Conservation (phyloP, 2,888 invertebrate genomes). For the Pantelozetes paolii region DNA sequence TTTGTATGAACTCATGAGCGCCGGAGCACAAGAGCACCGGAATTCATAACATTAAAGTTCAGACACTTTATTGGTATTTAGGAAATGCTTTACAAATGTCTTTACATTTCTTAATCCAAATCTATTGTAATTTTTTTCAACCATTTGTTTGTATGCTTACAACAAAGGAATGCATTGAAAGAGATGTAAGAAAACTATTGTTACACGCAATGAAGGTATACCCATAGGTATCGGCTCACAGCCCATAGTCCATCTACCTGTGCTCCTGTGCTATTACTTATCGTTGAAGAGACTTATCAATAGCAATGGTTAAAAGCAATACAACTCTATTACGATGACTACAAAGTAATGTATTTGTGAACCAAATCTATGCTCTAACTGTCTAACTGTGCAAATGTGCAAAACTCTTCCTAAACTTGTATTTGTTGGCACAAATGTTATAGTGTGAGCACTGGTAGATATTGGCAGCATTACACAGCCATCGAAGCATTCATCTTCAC, state of each 20-base stretch:
- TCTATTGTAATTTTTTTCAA: background rate
- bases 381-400: too few relatives aligned
- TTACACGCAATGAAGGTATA: background rate
- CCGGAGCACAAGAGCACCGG: background rate
- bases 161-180: constrained; percentile 1
- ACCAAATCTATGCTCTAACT: background rate
- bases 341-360: background rate
- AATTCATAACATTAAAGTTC: background rate
- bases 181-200: constrained; percentile 4
- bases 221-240: background rate
- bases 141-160: background rate
- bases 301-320: background rate
- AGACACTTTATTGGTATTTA: constrained; percentile 5
- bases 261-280: background rate
- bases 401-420: background rate
- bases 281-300: constrained; percentile 6
- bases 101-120: background rate
- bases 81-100: background rate
- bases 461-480: background rate
- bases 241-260: background rate
- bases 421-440: background rate
- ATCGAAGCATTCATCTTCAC: constrained; percentile 16
- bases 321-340: constrained; percentile 9
- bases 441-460: background rate
- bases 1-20: background rate